Conservation (phyloP, 2,888 invertebrate species). For the Drosophila cracens region DNA sequence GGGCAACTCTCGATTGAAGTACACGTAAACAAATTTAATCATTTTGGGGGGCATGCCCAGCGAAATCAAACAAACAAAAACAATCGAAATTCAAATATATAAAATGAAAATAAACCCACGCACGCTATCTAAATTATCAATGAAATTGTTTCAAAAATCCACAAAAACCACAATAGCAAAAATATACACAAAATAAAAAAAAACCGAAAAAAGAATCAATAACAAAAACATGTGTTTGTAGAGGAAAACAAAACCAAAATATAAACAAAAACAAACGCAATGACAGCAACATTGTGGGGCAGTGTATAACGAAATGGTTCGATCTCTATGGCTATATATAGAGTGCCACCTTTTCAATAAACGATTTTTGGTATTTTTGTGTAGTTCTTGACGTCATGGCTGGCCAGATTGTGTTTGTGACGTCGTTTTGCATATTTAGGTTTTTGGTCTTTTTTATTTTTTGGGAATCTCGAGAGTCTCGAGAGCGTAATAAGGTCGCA, state of each 20-base stretch:
- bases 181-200: conserved; percentile 26
- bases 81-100: conserved; percentile 10
- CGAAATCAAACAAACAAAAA: conserved; percentile 41
- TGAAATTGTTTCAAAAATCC: conserved; percentile 62
- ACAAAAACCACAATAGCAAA: conserved; percentile 35
- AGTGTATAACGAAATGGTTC: conserved; percentile 7
- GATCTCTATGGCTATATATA: conserved; percentile 34
- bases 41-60: conserved; percentile 33
- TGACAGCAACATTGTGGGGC: conserved; percentile 10
- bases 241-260: conserved; percentile 38
- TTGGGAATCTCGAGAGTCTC: conserved; percentile 52
- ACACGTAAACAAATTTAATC: conserved; percentile 60
- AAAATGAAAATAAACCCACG: conserved; percentile 26
- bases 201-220: conserved; percentile 22
- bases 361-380: conserved; percentile 6
- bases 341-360: conserved; percentile 29
- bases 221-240: conserved; percentile 56
- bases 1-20: conserved; percentile 52
- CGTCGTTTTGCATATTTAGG: conserved; percentile 5
- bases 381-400: conserved; percentile 51
- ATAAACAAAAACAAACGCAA: conserved; percentile 42
- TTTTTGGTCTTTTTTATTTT: conserved; percentile 3
- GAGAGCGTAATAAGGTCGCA: conserved; percentile 43
- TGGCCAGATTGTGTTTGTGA: conserved; percentile 14
- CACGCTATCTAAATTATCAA: conserved; percentile 67